These are phyloP conservation scores for Cydia strobilella DNA, from an alignment of 1,140 invertebrate species.

Conservation along the genomic window DNA sequence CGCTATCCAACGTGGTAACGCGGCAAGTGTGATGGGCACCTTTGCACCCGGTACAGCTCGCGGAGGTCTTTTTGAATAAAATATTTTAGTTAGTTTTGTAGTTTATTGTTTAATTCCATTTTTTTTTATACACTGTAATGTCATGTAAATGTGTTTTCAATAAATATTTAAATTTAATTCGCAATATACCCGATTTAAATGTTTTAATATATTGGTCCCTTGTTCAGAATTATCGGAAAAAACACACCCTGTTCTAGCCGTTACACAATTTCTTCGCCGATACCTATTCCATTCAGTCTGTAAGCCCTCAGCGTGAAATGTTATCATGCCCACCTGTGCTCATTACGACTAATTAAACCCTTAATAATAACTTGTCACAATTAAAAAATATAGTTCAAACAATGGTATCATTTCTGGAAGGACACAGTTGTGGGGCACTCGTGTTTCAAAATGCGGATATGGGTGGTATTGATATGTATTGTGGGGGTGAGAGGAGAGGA, in stretches of 20 bases:
- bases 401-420: slow-evolving; percentile 56
- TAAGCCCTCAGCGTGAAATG: not conserved
- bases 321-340: slow-evolving; percentile 12
- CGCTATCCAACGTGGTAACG: no score
- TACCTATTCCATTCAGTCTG: slow-evolving; percentile 4
- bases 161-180: no score
- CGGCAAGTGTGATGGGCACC: no score
- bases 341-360: slow-evolving; percentile 31
- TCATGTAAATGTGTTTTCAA: no score
- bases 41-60: no score
- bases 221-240: no score
- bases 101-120: no score
- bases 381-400: slow-evolving; percentile 52
- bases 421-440: slow-evolving; percentile 31
- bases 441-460: slow-evolving; percentile 55
- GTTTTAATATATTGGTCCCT: no score
- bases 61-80: no score
- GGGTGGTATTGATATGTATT: slow-evolving; percentile 47
- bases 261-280: slow-evolving; percentile 12
- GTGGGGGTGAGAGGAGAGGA: slow-evolving; percentile 72
- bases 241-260: slow-evolving; percentile 9
- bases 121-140: no score
- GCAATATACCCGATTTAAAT: no score
- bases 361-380: slow-evolving; percentile 56
- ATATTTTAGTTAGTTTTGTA: no score